Percentiles rank a stretch among this genome's conserved stretches.
Conservation (phyloP, 2,888 invertebrate genomes). For the Amorpha juglandis region DNA sequence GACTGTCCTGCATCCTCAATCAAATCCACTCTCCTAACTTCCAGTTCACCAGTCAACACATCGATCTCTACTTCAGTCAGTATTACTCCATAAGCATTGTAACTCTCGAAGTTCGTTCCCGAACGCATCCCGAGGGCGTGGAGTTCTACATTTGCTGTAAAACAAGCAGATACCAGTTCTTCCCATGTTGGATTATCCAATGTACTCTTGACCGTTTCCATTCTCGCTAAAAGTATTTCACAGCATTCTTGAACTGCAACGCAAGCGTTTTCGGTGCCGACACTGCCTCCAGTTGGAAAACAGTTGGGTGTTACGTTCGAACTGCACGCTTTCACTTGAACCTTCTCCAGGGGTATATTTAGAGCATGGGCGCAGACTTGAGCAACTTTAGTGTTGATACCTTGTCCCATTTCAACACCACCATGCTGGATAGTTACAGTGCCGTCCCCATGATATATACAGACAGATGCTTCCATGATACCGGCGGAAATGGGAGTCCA, state of each 20-base stretch:
- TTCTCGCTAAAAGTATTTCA: constrained; percentile 64
- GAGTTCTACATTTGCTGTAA: constrained; percentile 42
- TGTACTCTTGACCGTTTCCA: constrained; percentile 63
- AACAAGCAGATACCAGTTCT: constrained; percentile 73
- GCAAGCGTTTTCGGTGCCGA: constrained; percentile 86
- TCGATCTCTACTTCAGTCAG: constrained; percentile 89
- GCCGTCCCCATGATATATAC: constrained; percentile 86
- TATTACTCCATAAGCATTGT: constrained; percentile 85
- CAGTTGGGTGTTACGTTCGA: constrained; percentile 86
- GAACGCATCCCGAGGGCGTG: constrained; percentile 45
- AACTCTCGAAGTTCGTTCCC: constrained; percentile 70
- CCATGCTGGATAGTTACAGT: constrained; percentile 86
- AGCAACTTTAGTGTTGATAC: constrained; percentile 87
- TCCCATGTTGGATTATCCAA: constrained; percentile 74
- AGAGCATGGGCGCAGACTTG: constrained; percentile 87
- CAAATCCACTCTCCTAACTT: constrained; percentile 86
- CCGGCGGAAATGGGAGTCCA: constrained; percentile 71
- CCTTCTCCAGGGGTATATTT: constrained; percentile 85
- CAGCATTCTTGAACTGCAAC: constrained; percentile 79
- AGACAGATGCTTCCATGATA: constrained; percentile 76
- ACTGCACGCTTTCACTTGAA: constrained; percentile 87
- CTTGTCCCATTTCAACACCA: constrained; percentile 89
- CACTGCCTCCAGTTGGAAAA: constrained; percentile 86
- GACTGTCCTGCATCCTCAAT: constrained; percentile 88
- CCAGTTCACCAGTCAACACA: constrained; percentile 89